Evolutionary conservation across 2,113 vertebrate genomes (phyloP), one percentile per base, ranked within the genome.

Genomic region (Nansenia antarctica): DNA sequence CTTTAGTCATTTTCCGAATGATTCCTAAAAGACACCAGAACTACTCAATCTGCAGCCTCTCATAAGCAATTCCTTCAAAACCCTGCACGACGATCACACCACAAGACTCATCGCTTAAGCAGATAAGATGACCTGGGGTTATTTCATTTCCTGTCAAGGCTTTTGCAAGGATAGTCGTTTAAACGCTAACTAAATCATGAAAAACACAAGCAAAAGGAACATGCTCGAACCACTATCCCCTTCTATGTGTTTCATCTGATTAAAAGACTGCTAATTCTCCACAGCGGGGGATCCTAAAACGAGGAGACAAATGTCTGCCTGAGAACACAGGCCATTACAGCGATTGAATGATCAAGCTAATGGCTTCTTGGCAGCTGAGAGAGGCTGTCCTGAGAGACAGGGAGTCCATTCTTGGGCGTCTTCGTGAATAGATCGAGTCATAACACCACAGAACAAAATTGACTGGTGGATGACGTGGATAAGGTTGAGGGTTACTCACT

Each of bases 271-370:
- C 49, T 9, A 7, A 24, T 24, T 52, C 49, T 20, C 49, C 20
- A 52, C 15, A 52, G 18, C 18, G 37, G 6, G 20, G 42, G 66
- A 62, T 49, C 71, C 59, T 72, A 62, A 62, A 65, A 67, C 57
- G 60, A 45, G 15, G 69, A 75, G 62, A 74, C 24, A 72, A 70
- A 77, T 53, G 65, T n/a, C n/a, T n/a, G n/a, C n/a, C n/a, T 76
- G 81, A 71, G 77, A 54, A 81, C 67, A 31, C 65, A 72, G 70
- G 47, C 76, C 76, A 87, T 87, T 86, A 85, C 61, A 47, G 76
- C 35, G 9, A 77, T 67, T 75, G 67, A 74, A 78, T 37, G 72
- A 70, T 67, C 24, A 59, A 61, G 73, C 78, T 87, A 85, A 87
- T 85, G 85, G 78, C 57, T 86, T 81, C 73, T 82, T 75, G 77